Base-by-base conservation (phyloP, 2,797 vertebrate species). In the Acipenser ruthenus region DNA sequence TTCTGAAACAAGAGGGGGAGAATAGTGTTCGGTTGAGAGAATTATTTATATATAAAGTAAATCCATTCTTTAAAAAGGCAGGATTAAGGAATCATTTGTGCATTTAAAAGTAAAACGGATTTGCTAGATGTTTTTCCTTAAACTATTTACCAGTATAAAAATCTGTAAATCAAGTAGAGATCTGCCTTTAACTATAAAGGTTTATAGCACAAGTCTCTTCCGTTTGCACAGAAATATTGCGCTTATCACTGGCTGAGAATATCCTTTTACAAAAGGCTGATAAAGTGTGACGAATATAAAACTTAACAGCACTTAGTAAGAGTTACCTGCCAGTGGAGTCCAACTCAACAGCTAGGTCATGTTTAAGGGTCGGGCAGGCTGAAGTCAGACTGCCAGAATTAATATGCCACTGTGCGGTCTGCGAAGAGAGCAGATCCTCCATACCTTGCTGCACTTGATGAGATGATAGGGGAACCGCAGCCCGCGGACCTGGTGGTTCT, bases 391-490 rank as follows among this genome's bases (percentile, higher is more conserved):
- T 37, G 23, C 23, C 15, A 37, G 23, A 37, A 37, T 37, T 2
- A 37, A 37, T 37, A 37, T 0, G 23, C 4, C 23, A 95, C 93
- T 18, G 15, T 18, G 15, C 1, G 15, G 15, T 18, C 15, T 18
- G 15, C 1, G 15, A 18, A 18, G 15, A 18, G 15, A 18, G 15
- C 15, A 18, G 15, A 18, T 1, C 1, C 15, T 18, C 15, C 15
- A 18, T 18, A 18, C 15, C 90, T 94, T 94, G 62, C 74, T 85
- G 80, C 93, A 96, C 74, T 96, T 96, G 49, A 94, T 82, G 0
- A 95, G 74, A 69, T 96, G 94, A 75, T 91, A 95, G 0, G 93
- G 91, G 72, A 93, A 92, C 8, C 94, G 91, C 65, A 84, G 88
- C 50, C 84, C 77, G 13, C 93, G 86, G 74, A 95, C 93, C 71